phyloP scores from a whole-genome alignment of 2,888 invertebrate species.

The Epicampocera succincta region DNA sequence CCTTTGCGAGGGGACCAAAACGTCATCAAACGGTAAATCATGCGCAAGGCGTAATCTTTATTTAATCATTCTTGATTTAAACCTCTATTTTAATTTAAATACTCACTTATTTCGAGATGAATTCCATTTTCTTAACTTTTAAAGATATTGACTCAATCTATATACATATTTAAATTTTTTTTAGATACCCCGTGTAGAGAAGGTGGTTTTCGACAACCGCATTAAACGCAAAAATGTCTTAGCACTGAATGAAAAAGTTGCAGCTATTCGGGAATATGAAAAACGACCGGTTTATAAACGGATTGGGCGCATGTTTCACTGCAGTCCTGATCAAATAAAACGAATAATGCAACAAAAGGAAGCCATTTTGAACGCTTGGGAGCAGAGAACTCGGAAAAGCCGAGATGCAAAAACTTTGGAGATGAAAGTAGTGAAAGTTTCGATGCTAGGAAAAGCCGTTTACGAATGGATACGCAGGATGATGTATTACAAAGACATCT shows the following conservation, averaged over 20 bases:
- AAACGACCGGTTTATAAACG: slow-evolving; percentile 79
- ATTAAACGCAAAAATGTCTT: slow-evolving; percentile 80
- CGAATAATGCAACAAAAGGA: slow-evolving; percentile 79
- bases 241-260: slow-evolving; percentile 79
- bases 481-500: slow-evolving; percentile 80
- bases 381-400: slow-evolving; percentile 78
- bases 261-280: slow-evolving; percentile 79
- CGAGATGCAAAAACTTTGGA: slow-evolving; percentile 76
- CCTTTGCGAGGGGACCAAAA: no score
- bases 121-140: no score
- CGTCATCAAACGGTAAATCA: no score
- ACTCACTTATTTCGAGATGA: no score
- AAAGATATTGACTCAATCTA: neutral
- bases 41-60: no score
- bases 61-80: no score
- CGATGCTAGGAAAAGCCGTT: slow-evolving; percentile 79
- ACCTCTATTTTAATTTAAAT: no score
- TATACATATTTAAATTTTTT: neutral
- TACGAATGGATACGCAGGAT: slow-evolving; percentile 80
- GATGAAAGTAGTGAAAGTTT: slow-evolving; percentile 77
- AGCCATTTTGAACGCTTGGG: slow-evolving; percentile 78
- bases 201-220: slow-evolving; percentile 78
- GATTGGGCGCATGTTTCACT: slow-evolving; percentile 79
- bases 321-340: slow-evolving; percentile 80
- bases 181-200: slow-evolving; percentile 70